Evolutionary conservation across 1,140 invertebrate genomes (phyloP).

Genomic region (Bombus turneri): DNA sequence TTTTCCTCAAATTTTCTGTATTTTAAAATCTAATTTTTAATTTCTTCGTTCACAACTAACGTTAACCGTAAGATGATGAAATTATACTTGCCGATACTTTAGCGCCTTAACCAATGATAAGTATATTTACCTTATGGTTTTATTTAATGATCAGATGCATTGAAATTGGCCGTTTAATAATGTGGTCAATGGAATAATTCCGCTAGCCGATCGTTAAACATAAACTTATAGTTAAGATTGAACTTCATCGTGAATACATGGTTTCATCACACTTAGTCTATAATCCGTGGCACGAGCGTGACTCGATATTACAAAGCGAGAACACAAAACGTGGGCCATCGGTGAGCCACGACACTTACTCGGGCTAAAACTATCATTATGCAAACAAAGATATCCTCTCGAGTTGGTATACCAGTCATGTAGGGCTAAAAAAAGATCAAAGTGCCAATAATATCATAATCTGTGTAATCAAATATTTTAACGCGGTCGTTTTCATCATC

Average conservation of each 20-base stretch:
- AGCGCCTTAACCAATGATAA: neutral
- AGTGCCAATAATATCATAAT: neutral
- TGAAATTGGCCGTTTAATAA: neutral
- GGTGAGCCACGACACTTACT: neutral
- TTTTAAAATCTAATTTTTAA: neutral
- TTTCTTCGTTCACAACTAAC: too few relatives aligned
- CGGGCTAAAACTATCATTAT: constrained; percentile 5
- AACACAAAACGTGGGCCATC: neutral
- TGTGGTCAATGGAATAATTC: neutral
- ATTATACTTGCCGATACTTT: neutral
- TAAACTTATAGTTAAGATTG: neutral
- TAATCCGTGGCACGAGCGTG: constrained; percentile 4
- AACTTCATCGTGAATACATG: neutral
- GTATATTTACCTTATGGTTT: neutral
- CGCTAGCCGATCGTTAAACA: neutral
- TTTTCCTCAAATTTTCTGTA: neutral
- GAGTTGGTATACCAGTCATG: neutral
- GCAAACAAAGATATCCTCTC: constrained; percentile 9
- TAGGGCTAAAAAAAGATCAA: neutral
- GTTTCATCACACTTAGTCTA: neutral
- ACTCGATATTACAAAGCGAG: constrained; percentile 1
- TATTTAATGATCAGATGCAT: neutral
- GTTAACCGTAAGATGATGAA: too few relatives aligned
- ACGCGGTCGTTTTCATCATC: neutral
- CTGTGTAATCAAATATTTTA: neutral